These are phyloP conservation scores for Gobionotothen gibberifrons DNA, from an alignment of 2,797 vertebrate species.

Conservation along the genomic window DNA sequence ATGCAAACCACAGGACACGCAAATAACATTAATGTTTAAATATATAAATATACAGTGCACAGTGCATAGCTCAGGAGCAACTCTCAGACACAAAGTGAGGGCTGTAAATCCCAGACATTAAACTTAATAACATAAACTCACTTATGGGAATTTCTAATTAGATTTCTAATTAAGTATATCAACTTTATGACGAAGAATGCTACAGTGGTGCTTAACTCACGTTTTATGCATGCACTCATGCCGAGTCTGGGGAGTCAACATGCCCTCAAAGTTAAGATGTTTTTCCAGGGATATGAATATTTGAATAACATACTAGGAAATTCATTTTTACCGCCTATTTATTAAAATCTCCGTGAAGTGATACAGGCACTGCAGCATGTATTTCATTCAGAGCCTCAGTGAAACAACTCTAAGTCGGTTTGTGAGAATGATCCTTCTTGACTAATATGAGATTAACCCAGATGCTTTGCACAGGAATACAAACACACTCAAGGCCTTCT, in stretches of 20 bases:
- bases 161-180: slow-evolving; percentile 31
- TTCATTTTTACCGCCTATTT: slow-evolving; percentile 7
- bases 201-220: slow-evolving; percentile 14
- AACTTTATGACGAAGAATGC: slow-evolving; percentile 28
- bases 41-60: slow-evolving; percentile 11
- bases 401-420: slow-evolving; percentile 69
- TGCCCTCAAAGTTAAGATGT: background rate
- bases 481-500: slow-evolving; percentile 59
- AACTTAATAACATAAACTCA: slow-evolving; percentile 31
- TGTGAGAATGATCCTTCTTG: slow-evolving; percentile 75
- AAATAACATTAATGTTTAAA: slow-evolving; percentile 49
- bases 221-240: background rate
- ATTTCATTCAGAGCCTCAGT: slow-evolving; percentile 68
- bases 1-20: slow-evolving; percentile 48
- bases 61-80: slow-evolving; percentile 1
- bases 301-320: slow-evolving; percentile 12
- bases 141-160: slow-evolving; percentile 20
- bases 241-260: slow-evolving; percentile 16
- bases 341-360: slow-evolving; percentile 16
- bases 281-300: background rate
- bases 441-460: slow-evolving; percentile 86
- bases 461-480: slow-evolving; percentile 74
- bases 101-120: slow-evolving; percentile 26
- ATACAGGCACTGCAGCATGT: slow-evolving; percentile 20
- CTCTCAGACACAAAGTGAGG: slow-evolving; percentile 16